Conservation (phyloP, 2,113 vertebrate genomes). For the Otis tarda region DNA sequence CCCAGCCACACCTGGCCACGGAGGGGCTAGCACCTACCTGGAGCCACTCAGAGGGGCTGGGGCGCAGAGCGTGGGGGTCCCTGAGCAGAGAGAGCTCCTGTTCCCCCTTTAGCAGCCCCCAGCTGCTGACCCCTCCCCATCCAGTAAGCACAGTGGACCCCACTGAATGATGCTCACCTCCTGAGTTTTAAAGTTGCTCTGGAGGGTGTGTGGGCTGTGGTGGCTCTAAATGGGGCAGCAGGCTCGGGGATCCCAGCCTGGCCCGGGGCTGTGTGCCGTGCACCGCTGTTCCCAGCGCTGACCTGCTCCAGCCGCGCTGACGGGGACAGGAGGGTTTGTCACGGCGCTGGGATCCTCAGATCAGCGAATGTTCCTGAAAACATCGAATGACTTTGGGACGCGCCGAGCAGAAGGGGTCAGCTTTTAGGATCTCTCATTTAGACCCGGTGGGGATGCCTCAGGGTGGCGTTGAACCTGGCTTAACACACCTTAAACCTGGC, state of each 20-base stretch:
- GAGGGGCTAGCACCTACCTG: background rate
- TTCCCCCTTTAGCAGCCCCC: background rate
- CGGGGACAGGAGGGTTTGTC: background rate
- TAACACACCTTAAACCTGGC: background rate
- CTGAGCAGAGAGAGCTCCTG: background rate
- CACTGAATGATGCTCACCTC: fast-evolving
- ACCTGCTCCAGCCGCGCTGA: background rate
- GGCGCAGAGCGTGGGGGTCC: background rate
- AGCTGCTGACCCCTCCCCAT: background rate
- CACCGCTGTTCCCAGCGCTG: background rate
- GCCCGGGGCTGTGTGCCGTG: background rate
- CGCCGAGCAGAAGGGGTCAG: background rate
- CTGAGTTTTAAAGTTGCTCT: too few species aligned
- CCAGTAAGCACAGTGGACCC: background rate
- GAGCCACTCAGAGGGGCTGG: background rate
- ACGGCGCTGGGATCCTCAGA: background rate
- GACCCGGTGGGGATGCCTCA: background rate
- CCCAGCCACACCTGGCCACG: background rate
- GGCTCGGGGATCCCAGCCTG: background rate
- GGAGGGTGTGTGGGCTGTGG: too few species aligned
- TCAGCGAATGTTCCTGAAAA: background rate
- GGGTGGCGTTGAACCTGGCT: background rate
- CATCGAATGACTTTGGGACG: background rate
- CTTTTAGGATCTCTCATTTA: background rate
- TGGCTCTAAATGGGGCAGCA: background rate